Evolutionary conservation across 2,797 vertebrate species (phyloP), one percentile per base, ranked within the genome.

Genomic region (Amblyraja radiata): DNA sequence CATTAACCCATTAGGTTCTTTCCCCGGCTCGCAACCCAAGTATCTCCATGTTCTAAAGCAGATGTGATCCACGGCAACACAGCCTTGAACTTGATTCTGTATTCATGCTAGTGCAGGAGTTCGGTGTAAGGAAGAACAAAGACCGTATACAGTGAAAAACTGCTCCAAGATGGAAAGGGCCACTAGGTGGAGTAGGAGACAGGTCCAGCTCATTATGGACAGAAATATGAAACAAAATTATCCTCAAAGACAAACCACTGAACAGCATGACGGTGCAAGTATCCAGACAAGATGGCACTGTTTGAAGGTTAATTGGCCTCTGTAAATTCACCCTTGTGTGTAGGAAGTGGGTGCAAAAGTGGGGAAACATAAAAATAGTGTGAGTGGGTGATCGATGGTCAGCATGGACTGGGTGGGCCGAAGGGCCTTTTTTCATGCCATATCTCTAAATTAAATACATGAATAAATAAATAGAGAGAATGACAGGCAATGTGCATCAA

Each of bases 1-100:
- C 71, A 71, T 92, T 92, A 92, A 92, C 90, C 54, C 90, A 74
- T 92, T 92, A 46, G 71, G 68, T 54, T 54, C 68, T 76, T 92
- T 28, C 39, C 90, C 58, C 90, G 76, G 71, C 36, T 92, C 14
- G 7, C 46, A 46, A 25, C 76, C 61, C 36, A 74, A 54, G 23
- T 76, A 39, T 74, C 76, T 54, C 68, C 10, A 68, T 6, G 32
- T 92, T 74, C 71, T 76, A 76, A 74, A 92, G n/a, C 71, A 74
- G 10, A 13, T 58, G 46, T 76, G 13, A 23, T 54, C 90, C 58
- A 92, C 28, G 23, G 71, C 46, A 74, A 16, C 54, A 25, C 71
- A 91, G 54, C 46, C 71, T 92, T 92, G 71, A 92, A 76, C 90
- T 46, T 68, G 61, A 88, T 32, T 36, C 28, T 61, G 65, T n/a